phyloP scores from a whole-genome alignment of 2,888 invertebrate genomes.

The Allygus modestus region DNA sequence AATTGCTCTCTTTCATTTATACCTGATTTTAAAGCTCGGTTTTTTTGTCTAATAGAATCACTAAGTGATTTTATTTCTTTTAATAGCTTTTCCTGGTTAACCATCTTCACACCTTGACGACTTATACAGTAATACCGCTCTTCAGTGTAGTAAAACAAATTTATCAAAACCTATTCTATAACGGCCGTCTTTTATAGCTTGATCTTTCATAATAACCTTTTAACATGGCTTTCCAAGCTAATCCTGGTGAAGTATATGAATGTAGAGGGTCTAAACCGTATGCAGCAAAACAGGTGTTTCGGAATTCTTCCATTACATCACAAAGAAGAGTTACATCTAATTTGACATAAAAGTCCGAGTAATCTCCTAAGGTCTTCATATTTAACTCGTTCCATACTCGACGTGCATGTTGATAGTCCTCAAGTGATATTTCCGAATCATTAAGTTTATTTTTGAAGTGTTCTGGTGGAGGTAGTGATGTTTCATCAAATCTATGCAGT shows the following conservation, averaged over 20 bases:
- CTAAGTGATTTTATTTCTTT: conserved; percentile 45
- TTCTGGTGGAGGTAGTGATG: conserved; percentile 68
- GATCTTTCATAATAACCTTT: conserved; percentile 68
- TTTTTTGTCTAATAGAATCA: conserved; percentile 47
- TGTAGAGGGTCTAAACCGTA: conserved; percentile 62
- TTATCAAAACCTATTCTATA: conserved; percentile 72
- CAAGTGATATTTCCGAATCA: conserved; percentile 68
- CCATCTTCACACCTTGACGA: neutral
- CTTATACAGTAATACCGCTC: neutral
- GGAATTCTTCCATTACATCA: conserved; percentile 66
- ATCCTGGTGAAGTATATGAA: conserved; percentile 61
- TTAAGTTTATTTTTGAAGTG: conserved; percentile 69
- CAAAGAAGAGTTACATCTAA: conserved; percentile 60
- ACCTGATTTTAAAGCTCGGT: neutral
- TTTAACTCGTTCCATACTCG: conserved; percentile 72
- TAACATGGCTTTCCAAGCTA: conserved; percentile 60
- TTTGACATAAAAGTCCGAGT: conserved; percentile 67
- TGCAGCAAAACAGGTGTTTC: conserved; percentile 45
- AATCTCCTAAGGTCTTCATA: conserved; percentile 71
- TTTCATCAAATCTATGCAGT: conserved; percentile 62
- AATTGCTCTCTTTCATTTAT: conserved; percentile 30
- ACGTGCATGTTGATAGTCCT: conserved; percentile 72
- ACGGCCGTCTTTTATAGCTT: conserved; percentile 69
- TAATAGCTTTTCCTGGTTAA: conserved; percentile 4
- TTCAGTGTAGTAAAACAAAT: conserved; percentile 63